A percentile compares a stretch with the other conserved stretches of the same genome.
Conservation (phyloP, 2,797 vertebrate genomes). For the Acestrorhynchus altus region DNA sequence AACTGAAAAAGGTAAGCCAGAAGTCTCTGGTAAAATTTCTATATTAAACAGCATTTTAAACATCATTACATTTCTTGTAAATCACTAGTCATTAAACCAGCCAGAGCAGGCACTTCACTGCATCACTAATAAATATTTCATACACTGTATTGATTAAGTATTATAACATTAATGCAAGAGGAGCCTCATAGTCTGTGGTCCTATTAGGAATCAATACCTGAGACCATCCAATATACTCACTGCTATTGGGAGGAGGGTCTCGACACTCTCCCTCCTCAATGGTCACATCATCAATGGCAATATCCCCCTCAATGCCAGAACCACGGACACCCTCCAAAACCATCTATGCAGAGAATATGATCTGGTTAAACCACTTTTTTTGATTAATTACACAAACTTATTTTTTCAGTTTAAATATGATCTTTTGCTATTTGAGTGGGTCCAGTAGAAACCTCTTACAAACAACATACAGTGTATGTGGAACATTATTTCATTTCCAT, state of each 20-base stretch:
- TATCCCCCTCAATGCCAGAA: constrained; percentile 92
- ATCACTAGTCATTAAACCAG: constrained; percentile 7
- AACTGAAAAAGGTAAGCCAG: background rate
- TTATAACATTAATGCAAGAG: constrained; percentile 26
- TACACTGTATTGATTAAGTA: constrained; percentile 10
- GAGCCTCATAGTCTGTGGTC: constrained; percentile 10
- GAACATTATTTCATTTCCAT: background rate
- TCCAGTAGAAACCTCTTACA: background rate
- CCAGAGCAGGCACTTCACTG: constrained; percentile 11
- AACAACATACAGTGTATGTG: background rate
- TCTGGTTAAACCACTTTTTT: background rate
- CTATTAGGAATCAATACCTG: constrained; percentile 25
- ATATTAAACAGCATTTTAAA: too few relatives aligned
- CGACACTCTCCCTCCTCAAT: constrained; percentile 94
- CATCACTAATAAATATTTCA: constrained; percentile 11
- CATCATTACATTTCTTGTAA: background rate
- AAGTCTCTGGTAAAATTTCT: background rate
- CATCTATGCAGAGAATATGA: constrained; percentile 72
- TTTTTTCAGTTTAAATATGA: background rate
- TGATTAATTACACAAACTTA: background rate
- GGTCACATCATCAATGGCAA: constrained; percentile 92
- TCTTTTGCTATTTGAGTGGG: background rate
- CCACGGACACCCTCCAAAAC: constrained; percentile 94
- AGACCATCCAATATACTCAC: constrained; percentile 75
- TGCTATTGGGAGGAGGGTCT: constrained; percentile 86